Evolutionary conservation across 2,113 vertebrate genomes (phyloP).

Genomic region (Arothron firmamentum): DNA sequence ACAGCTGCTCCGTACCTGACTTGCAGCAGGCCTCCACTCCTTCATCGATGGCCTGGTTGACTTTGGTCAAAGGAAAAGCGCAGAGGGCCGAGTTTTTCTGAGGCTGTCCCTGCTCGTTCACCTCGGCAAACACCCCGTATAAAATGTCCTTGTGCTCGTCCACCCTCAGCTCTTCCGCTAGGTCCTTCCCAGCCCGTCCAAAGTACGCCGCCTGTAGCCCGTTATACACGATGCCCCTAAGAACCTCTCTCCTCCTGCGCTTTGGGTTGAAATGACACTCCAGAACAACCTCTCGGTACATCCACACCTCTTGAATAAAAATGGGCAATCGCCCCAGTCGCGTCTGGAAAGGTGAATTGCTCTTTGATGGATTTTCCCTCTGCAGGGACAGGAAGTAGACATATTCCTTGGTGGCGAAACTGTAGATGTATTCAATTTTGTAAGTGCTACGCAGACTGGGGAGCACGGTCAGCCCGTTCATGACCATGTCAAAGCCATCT

Average conservation of each 20-base stretch:
- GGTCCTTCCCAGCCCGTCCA: constrained; percentile 64
- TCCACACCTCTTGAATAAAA: constrained; percentile 67
- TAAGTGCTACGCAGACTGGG: constrained; percentile 74
- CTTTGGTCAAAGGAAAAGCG: constrained; percentile 75
- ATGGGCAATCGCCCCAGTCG: constrained; percentile 78
- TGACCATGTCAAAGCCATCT: constrained; percentile 76
- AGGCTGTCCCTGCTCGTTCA: constrained; percentile 29
- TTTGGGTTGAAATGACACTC: constrained; percentile 83
- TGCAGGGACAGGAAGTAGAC: constrained; percentile 91
- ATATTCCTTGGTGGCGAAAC: constrained; percentile 69
- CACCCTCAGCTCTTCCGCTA: constrained; percentile 77
- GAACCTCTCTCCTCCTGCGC: constrained; percentile 63
- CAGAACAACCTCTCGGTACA: constrained; percentile 87
- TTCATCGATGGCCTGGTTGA: constrained; percentile 75
- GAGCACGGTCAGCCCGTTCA: constrained; percentile 79
- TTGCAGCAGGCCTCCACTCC: constrained; percentile 82
- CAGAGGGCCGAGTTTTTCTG: constrained; percentile 81
- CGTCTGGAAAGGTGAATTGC: constrained; percentile 69
- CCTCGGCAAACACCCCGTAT: constrained; percentile 81
- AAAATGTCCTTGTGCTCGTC: constrained; percentile 71
- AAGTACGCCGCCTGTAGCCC: constrained; percentile 84
- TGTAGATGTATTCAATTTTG: constrained; percentile 85
- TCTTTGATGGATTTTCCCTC: constrained; percentile 50
- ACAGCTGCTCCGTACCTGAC: constrained; percentile 48
- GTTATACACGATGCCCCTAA: constrained; percentile 73